Percentiles rank a stretch among this genome's conserved stretches.
Conservation (phyloP, 1,140 invertebrate genomes). For the Leptopilina clavipes region DNA sequence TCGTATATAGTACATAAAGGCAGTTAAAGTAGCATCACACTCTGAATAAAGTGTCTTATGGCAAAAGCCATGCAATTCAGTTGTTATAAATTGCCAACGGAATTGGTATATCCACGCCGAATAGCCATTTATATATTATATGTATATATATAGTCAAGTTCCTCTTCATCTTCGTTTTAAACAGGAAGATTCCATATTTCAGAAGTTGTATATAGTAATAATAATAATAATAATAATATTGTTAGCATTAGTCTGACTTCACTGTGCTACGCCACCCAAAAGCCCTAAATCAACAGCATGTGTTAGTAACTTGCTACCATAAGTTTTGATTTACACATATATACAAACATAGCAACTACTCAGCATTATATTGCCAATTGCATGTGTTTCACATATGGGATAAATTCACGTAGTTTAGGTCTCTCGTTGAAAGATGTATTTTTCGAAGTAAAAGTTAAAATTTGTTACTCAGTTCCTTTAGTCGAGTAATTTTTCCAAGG, state of each 20-base stretch:
- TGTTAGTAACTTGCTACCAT: not conserved
- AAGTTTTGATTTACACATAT: not conserved
- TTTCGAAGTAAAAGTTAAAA: no score
- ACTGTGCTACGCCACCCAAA: not conserved
- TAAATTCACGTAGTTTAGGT: no score
- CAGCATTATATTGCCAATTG: not conserved
- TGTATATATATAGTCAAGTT: no score
- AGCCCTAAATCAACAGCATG: slow-evolving; percentile 1
- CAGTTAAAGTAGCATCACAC: slow-evolving; percentile 33
- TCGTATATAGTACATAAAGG: slow-evolving; percentile 3
- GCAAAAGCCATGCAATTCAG: not conserved
- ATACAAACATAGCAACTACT: not conserved
- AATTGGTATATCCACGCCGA: slow-evolving; percentile 1
- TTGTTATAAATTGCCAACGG: slow-evolving; percentile 7
- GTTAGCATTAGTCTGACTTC: not conserved
- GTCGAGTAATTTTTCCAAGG: no score
- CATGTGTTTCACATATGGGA: no score
- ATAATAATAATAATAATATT: not conserved
- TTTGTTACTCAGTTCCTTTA: no score
- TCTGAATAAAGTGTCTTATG: not conserved
- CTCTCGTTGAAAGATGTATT: no score
- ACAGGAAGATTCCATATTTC: not conserved
- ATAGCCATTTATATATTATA: not conserved
- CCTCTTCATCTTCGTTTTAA: not conserved
- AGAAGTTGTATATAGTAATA: slow-evolving; percentile 5